Base-by-base conservation (phyloP, 2,113 vertebrate species). In the Prochilodus magdalenae region DNA sequence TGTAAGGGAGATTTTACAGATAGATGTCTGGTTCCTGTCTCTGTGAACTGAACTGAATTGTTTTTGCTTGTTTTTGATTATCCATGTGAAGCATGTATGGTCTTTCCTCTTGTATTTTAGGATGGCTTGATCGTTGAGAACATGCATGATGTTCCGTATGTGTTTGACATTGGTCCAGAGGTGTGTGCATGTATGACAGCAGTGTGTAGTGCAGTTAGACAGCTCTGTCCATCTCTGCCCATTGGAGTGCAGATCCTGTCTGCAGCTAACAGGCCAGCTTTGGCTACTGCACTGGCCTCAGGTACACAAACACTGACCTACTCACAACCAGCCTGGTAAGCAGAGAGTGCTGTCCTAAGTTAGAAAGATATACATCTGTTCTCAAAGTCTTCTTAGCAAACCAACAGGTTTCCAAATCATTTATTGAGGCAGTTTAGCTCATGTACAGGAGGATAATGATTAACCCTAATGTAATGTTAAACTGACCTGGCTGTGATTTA, bases 81-180 rank as follows among this genome's bases (percentile, higher is more conserved):
- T 44, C 8, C 4, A 44, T 1, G 20, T 4, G 24, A 26, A 12
- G 57, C 20, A 22, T 60, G 1, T 0, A 20, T 26, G 47, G 74
- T 40, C 73, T 0, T 7, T 47, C 66, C 30, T 29, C 18, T 22
- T 73, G 13, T 79, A 70, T 2, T 80, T 30, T 87, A 97, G 96
- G 96, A 96, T 7, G 96, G 90, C 5, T 5, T 96, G 81, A 91
- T 97, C 4, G 86, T 98, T 49, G 96, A 98, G 87, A 97, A 98
- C 89, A 97, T 96, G 96, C 96, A 97, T 5, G 95, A 97, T 16
- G 83, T 96, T 77, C 96, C 95, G 0, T 97, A 97, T 87, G 90
- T 85, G 0, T 78, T 93, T 75, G 24, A 83, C 0, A 87, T 92
- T 13, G 96, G 95, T 15, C 94, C 95, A 0, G 96, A 97, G 84